Evolutionary conservation across 2,797 vertebrate genomes (phyloP), one percentile per base, ranked within the genome.

Genomic region (Psittacula echo): DNA sequence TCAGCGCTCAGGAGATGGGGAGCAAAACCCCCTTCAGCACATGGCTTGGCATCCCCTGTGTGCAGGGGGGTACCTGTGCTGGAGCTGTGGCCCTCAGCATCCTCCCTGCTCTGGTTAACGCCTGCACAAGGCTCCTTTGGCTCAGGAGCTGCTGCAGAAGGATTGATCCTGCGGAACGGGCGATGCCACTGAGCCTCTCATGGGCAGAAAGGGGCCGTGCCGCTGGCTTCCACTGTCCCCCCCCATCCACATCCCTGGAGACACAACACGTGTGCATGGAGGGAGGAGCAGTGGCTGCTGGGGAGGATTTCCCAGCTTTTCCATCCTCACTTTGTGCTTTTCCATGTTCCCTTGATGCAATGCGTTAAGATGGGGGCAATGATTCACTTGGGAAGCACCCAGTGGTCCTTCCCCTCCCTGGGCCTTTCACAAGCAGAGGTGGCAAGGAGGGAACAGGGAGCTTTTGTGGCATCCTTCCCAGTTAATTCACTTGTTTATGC

Each of bases 361-460:
- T 11, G 50, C 19, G 11, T 51, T 12, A 9, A 2, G 2, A 27
- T 4, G 20, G n/a, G 12, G 3, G 9, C 7, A 22, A 11, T 10
- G 7, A 56, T 76, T 30, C 8, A 45, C 21, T 0, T 0, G 3
- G 8, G 41, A 16, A 60, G 22, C 0, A 7, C 8, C 56, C 65
- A 0, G 27, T 0, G 2, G 1, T 41, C 5, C 18, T 7, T 50
- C 5, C 2, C 53, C n/a, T 2, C 11, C 58, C 26, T 17, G 2
- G 1, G 65, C 53, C 53, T 7, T 2, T 87, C 90, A 15, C 37
- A 0, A n/a, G 53, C 13, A 1, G 79, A n/a, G 82, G 29, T 66
- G 93, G 85, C 78, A 95, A 14, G 66, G 51, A 87, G 1, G 13
- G 24, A 73, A 41, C 94, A 32, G 44, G 75, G 72, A 29, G 65